Evolutionary conservation across 2,797 vertebrate species (phyloP), one percentile per base, ranked within the genome.

Genomic region (Acanthopagrus latus): DNA sequence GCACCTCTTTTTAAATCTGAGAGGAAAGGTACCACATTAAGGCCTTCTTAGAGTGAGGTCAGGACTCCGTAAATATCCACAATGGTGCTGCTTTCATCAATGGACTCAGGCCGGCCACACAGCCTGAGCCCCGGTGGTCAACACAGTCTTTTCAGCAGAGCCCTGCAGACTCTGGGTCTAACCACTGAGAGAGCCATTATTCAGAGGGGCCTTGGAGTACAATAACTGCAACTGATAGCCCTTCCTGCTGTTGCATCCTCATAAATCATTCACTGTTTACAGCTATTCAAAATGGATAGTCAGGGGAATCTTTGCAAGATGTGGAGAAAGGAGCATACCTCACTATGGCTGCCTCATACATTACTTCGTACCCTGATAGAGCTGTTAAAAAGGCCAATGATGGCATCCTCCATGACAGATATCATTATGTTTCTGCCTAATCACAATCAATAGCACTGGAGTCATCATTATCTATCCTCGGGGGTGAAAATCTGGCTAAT

Each of bases 231-330:
- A 86, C 66, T 86, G 87, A 93, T 90, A 85, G 89, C 78, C 62
- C 81, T 80, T 78, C 85, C 86, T 74, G 85, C 88, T 82, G 83
- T 88, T 86, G 81, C 78, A 80, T 90, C 78, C 75, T 86, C 87
- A 90, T 89, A 86, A 93, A 91, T 92, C 91, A 91, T 81, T 89
- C 80, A 86, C 86, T 81, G 76, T 90, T 93, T 86, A 81, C 25
- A 74, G 77, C 78, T 57, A 72, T 88, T 91, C 80, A 85, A 71
- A 86, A 38, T 27, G 44, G 72, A 86, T 64, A 62, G 76, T 68
- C 64, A 51, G 59, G 74, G 79, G 63, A 80, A 55, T 71, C 82
- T 78, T 76, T 64, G 69, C 47, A 29, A 84, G 17, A 82, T 48
- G 52, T 70, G n/a, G 27, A 58, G 74, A 72, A 79, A 59, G 33